Conservation (phyloP, 1,140 invertebrate genomes). For the Neoseiulus cucumeris region DNA sequence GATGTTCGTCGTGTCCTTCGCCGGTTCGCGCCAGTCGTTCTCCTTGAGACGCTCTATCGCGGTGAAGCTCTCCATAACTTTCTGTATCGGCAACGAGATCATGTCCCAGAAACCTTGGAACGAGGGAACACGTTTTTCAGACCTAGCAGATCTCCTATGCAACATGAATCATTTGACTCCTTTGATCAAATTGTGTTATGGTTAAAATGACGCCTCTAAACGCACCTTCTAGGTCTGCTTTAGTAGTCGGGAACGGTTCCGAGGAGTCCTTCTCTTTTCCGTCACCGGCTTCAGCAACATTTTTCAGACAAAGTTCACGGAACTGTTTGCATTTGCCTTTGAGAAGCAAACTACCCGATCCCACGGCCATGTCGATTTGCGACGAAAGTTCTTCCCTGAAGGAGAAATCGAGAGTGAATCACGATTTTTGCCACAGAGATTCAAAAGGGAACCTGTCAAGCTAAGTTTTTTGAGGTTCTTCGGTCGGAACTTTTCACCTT, state of each 20-base stretch:
- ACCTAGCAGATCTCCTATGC: too few species aligned
- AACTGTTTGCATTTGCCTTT: slow-evolving; percentile 1
- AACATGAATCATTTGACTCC: too few species aligned
- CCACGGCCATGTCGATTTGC: not conserved
- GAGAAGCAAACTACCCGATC: not conserved
- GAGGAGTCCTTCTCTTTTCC: not conserved
- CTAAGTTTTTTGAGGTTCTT: too few species aligned
- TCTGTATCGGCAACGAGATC: not conserved
- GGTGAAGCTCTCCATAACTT: not conserved
- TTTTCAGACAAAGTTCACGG: not conserved
- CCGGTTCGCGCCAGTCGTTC: not conserved
- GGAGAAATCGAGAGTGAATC: not conserved
- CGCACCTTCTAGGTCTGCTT: not conserved
- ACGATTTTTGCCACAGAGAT: not conserved
- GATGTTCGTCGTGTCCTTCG: not conserved
- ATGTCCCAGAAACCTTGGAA: slow-evolving; percentile 2
- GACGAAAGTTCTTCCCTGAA: not conserved
- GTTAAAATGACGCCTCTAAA: too few species aligned
- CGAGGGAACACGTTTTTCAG: too few species aligned
- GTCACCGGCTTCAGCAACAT: not conserved
- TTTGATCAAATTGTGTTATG: too few species aligned
- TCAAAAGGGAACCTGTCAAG: not conserved
- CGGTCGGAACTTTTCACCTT: too few species aligned
- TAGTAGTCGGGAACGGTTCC: not conserved
- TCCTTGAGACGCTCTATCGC: not conserved